phyloP scores from a whole-genome alignment of 1,140 invertebrate species.

The Dendrolimus kikuchii region DNA sequence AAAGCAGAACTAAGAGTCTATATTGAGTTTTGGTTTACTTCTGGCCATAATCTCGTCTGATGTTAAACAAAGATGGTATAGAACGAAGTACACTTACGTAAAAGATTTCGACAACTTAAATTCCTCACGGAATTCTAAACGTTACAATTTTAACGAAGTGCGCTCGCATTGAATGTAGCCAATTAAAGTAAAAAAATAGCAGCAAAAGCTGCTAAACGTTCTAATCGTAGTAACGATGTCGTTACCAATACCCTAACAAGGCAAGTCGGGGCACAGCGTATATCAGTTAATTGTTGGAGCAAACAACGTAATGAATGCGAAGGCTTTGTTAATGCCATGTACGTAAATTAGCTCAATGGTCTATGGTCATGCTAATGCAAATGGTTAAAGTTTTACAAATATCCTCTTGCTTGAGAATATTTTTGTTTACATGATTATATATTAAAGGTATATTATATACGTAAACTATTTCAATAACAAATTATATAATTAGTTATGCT shows the following conservation, averaged over 20 bases:
- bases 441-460: too few species aligned
- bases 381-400: too few species aligned
- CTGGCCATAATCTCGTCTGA: too few species aligned
- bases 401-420: too few species aligned
- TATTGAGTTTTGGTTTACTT: too few species aligned
- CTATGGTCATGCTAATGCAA: neutral
- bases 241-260: conserved; percentile 58
- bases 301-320: conserved; percentile 2
- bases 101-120: neutral
- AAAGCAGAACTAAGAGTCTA: too few species aligned
- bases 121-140: neutral
- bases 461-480: too few species aligned
- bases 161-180: conserved; percentile 21
- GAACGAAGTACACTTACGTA: too few species aligned
- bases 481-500: too few species aligned
- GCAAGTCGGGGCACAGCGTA: conserved; percentile 11
- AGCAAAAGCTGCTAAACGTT: conserved; percentile 38
- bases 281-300: conserved; percentile 12
- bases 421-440: too few species aligned
- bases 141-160: conserved; percentile 16
- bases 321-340: neutral
- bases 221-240: conserved; percentile 57
- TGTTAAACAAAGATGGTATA: too few species aligned
- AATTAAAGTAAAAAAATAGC: conserved; percentile 39
- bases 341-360: neutral